phyloP scores from a whole-genome alignment of 2,113 vertebrate species.

The Percina caprodes region DNA sequence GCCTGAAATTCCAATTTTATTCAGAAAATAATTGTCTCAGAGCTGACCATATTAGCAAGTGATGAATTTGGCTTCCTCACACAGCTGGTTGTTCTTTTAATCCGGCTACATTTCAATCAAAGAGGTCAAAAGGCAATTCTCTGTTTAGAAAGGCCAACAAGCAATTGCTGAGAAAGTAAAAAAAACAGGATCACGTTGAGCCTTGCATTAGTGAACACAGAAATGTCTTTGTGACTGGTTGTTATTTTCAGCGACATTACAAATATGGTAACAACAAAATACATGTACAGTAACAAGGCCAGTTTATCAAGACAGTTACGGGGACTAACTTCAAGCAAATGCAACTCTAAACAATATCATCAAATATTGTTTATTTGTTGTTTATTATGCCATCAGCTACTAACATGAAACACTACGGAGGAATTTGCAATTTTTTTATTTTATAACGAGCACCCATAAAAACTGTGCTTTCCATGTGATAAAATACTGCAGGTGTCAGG shows the following conservation, averaged over 20 bases:
- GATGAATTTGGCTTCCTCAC: constrained; percentile 10
- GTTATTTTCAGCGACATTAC: constrained; percentile 17
- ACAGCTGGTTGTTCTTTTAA: constrained; percentile 40
- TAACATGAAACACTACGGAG: background rate
- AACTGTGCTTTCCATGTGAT: constrained; percentile 6
- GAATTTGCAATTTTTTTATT: constrained; percentile 1
- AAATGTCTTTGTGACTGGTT: background rate
- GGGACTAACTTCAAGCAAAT: constrained; percentile 43
- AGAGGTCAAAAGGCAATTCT: constrained; percentile 46
- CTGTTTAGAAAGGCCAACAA: constrained; percentile 26
- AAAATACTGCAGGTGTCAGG: constrained; percentile 28
- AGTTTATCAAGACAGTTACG: constrained; percentile 31
- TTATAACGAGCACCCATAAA: background rate
- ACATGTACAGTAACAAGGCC: constrained; percentile 32
- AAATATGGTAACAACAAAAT: constrained; percentile 18
- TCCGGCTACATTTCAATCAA: constrained; percentile 45
- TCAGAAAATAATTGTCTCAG: constrained; percentile 13
- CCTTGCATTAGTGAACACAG: constrained; percentile 19
- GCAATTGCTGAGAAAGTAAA: constrained; percentile 28
- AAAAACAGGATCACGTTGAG: constrained; percentile 18
- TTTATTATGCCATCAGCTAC: background rate
- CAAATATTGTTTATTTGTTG: background rate
- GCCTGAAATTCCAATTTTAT: constrained; percentile 19
- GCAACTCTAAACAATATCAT: constrained; percentile 26
- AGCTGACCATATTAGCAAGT: constrained; percentile 10